phyloP scores from a whole-genome alignment of 2,797 vertebrate species.

The Loris lydekkerianus region DNA sequence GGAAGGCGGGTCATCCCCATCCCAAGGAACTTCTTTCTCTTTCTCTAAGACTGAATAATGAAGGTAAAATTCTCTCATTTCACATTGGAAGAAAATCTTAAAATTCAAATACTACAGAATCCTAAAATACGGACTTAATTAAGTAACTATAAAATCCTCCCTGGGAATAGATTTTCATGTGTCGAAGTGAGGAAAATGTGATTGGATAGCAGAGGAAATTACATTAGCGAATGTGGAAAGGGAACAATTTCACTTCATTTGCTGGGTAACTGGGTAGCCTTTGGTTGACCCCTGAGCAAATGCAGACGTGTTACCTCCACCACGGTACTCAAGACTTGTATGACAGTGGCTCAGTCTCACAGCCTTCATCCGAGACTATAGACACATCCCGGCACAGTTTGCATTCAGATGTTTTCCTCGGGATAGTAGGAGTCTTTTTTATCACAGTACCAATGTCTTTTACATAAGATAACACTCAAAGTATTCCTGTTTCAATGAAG shows the following conservation, averaged over 20 bases:
- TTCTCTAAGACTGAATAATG: neutral
- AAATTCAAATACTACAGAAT: neutral
- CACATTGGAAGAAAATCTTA: neutral
- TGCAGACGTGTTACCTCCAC: neutral
- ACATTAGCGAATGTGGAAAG: neutral
- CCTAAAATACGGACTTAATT: neutral
- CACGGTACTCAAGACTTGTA: neutral
- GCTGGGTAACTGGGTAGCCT: too few species aligned
- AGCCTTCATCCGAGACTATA: neutral
- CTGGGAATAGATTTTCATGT: neutral
- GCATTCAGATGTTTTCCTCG: neutral
- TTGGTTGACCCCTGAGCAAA: neutral
- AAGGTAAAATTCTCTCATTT: neutral
- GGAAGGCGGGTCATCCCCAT: neutral
- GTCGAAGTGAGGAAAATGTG: neutral
- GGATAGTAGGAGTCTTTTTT: neutral
- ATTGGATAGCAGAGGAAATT: neutral
- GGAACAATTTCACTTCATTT: neutral
- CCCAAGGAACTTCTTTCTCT: neutral
- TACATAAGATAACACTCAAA: neutral
- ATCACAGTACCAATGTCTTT: neutral
- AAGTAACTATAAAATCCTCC: neutral
- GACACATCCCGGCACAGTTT: neutral
- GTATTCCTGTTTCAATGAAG: neutral
- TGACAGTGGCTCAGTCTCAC: neutral